Conservation (phyloP, 2,113 vertebrate species). For the Brachyhypopomus occidentalis region DNA sequence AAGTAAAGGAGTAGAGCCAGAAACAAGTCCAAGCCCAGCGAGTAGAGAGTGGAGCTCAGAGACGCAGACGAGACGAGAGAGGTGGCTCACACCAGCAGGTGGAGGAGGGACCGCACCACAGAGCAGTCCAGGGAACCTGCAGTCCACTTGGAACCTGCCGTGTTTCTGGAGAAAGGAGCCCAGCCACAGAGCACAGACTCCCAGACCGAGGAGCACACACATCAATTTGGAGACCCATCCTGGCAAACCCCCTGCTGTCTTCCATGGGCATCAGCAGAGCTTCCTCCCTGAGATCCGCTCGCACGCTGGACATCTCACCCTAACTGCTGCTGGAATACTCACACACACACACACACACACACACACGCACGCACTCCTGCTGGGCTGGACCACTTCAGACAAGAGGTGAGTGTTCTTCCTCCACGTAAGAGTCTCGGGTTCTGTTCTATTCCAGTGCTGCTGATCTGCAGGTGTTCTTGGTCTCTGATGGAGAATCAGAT, state of each 20-base stretch:
- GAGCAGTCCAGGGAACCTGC: conserved; percentile 7
- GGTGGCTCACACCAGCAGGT: neutral
- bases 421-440: neutral
- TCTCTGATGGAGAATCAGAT: too few species aligned
- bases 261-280: conserved; percentile 41
- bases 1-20: conserved; percentile 66
- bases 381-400: conserved; percentile 39
- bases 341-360: neutral
- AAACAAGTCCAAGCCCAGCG: conserved; percentile 61
- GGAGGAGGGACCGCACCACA: neutral
- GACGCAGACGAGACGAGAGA: conserved; percentile 8
- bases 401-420: conserved; percentile 35
- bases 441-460: neutral
- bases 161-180: neutral
- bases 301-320: conserved; percentile 3
- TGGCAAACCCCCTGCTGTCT: conserved; percentile 24
- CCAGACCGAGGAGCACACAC: neutral
- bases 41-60: conserved; percentile 17
- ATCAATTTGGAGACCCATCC: neutral
- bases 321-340: conserved; percentile 41
- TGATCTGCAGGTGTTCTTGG: neutral
- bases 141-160: too few species aligned
- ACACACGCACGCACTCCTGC: conserved; percentile 22
- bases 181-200: neutral
- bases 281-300: neutral